Percentiles rank a stretch among this genome's conserved stretches.
Conservation (phyloP, 1,140 invertebrate genomes). For the Drosophila melanogaster region DNA sequence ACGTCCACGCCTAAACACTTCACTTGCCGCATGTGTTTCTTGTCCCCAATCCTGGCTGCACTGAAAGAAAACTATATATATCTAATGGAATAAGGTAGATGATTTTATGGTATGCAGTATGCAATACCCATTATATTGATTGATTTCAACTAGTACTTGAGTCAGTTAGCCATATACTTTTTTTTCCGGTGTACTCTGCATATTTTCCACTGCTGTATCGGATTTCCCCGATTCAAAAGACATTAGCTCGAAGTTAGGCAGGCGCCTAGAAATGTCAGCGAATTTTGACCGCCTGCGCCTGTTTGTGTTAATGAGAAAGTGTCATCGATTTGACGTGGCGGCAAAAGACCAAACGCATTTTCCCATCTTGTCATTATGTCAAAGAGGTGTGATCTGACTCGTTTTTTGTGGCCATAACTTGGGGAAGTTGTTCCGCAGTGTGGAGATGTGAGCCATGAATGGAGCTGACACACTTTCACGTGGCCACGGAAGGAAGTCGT, state of each 20-base stretch:
- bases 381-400: conserved; percentile 52
- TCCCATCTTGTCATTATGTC: conserved; percentile 65
- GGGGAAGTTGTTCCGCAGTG: conserved; percentile 14
- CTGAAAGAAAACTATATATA: background rate
- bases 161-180: background rate
- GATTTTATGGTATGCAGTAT: too few species aligned
- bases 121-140: too few species aligned
- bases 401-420: conserved; percentile 9
- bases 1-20: conserved; percentile 72
- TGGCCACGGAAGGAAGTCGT: conserved; percentile 16
- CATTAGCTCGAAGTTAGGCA: conserved; percentile 60
- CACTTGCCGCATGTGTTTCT: conserved; percentile 70
- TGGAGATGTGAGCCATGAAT: conserved; percentile 27
- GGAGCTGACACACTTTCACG: conserved; percentile 53
- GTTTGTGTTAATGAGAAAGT: conserved; percentile 77
- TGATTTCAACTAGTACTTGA: background rate
- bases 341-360: conserved; percentile 69
- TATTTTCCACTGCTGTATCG: conserved; percentile 34
- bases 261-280: conserved; percentile 48
- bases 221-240: conserved; percentile 49
- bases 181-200: conserved; percentile 1
- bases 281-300: conserved; percentile 35
- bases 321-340: conserved; percentile 73
- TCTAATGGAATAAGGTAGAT: background rate
- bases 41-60: conserved; percentile 23